Evolutionary conservation across 2,113 vertebrate genomes (phyloP).

Genomic region (Chloropsis cyanopogon): DNA sequence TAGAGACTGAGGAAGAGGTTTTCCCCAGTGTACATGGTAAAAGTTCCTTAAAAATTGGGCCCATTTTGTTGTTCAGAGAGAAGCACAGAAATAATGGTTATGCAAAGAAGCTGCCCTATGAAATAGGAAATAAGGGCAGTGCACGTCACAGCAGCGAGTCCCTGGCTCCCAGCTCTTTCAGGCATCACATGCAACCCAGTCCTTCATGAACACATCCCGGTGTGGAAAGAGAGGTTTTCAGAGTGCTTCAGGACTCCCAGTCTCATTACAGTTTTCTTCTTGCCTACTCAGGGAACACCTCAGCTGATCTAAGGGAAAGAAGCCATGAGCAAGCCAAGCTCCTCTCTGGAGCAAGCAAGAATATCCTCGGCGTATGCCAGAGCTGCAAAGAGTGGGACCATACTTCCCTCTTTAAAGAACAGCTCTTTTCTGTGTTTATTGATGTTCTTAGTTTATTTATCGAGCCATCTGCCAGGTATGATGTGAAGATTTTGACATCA

Average conservation of each 20-base stretch:
- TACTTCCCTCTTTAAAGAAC: not conserved
- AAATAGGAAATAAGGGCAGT: not conserved
- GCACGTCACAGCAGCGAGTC: fast-evolving
- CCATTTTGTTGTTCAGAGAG: fast-evolving
- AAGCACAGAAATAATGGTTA: not conserved
- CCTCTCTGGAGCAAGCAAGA: not conserved
- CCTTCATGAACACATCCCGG: fast-evolving
- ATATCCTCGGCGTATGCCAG: not conserved
- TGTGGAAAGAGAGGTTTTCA: not conserved
- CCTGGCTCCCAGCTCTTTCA: fast-evolving
- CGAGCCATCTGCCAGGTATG: not conserved
- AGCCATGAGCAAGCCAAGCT: not conserved
- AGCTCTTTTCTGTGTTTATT: not conserved
- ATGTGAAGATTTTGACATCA: slow-evolving; percentile 5
- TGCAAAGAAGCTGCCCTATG: not conserved
- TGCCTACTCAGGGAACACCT: not conserved
- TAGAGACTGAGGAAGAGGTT: not conserved
- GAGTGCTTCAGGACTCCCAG: fast-evolving
- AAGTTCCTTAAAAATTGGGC: fast-evolving
- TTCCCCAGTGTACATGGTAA: not conserved
- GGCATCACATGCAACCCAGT: fast-evolving
- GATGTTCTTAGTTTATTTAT: slow-evolving; percentile 4
- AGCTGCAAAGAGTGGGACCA: not conserved
- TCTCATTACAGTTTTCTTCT: not conserved
- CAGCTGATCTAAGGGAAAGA: not conserved